A percentile compares a stretch with the other conserved stretches of the same genome.
phyloP scores from a whole-genome alignment of 2,888 invertebrate genomes.

The Nomada goodeniana region DNA sequence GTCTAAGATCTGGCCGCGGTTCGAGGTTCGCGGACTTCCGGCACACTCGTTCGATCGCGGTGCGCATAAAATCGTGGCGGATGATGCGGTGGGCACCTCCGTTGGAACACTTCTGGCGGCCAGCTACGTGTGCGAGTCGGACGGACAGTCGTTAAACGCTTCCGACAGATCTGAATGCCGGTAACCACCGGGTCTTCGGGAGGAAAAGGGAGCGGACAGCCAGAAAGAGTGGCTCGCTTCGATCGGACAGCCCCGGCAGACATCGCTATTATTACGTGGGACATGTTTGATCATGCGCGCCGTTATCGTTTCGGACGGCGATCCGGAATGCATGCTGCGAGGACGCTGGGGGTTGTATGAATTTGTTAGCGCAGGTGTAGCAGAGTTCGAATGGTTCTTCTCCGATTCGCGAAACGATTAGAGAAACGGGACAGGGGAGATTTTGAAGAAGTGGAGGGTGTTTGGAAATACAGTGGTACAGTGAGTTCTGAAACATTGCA shows the following conservation, averaged over 20 bases:
- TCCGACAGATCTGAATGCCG: constrained; percentile 69
- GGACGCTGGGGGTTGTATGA: neutral
- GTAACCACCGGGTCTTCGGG: constrained; percentile 42
- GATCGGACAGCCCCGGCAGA: constrained; percentile 45
- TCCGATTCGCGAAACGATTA: neutral
- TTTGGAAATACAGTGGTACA: no score
- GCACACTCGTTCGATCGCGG: constrained; percentile 68
- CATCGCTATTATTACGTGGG: constrained; percentile 45
- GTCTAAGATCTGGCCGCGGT: neutral
- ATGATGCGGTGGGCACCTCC: constrained; percentile 56
- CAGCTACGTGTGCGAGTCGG: constrained; percentile 62
- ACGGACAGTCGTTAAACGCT: constrained; percentile 71
- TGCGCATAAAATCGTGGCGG: constrained; percentile 64
- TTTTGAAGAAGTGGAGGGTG: no score
- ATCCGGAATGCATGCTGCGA: constrained; percentile 4
- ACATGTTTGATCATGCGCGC: constrained; percentile 50
- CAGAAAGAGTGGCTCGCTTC: constrained; percentile 41
- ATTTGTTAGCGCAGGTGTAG: neutral
- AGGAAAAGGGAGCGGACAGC: constrained; percentile 43
- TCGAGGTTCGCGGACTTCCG: constrained; percentile 42
- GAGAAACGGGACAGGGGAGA: no score
- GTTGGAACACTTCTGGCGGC: constrained; percentile 61
- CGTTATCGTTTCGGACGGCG: constrained; percentile 27
- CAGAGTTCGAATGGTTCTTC: neutral
- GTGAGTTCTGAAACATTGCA: no score